Base-by-base conservation (phyloP, 1,140 invertebrate genomes). In the Drosophila ananassae region DNA sequence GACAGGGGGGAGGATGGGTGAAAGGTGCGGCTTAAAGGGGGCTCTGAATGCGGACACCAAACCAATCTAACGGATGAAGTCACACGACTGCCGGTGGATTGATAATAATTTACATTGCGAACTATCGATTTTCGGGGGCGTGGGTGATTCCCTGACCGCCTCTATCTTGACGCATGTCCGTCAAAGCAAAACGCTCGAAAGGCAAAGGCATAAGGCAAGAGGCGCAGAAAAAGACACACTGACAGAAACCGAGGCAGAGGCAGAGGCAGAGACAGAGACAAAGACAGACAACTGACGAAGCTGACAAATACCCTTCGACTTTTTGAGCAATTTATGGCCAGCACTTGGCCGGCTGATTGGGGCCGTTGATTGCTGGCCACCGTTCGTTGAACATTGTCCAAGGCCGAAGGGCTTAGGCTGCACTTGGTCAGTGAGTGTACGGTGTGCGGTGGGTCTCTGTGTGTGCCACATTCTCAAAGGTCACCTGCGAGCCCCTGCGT, bases 271-370 rank as follows among this genome's bases (percentile, higher is more conserved):
- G n/a, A n/a, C 64, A 47, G n/a, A 47, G 12, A 41, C 30, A 4
- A 53, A 53, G 41, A 61, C 47, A 22, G 73, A 79, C 79, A 83
- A 85, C 58, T 76, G 75, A 64, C 82, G 69, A 74, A 78, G 58
- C 76, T 89, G 79, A 87, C 83, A 87, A 87, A 87, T 87, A 87
- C 83, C 83, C 79, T 87, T 89, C 83, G 83, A 79, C 83, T 69
- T 79, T 87, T 61, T 89, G 72, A 89, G 72, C 56, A 83, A 87
- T 87, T 87, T 87, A 87, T 87, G 83, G 72, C 59, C 74, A 63
- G 82, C 79, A 76, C 75, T 89, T 89, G 79, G 75, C 63, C 57
- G 57, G 68, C 79, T 89, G 83, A 89, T 89, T 89, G 76, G 78
- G 39, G 32, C 60, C 72, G 76, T 85, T 87, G 82, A 87, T 87